Conservation (phyloP, 2,888 invertebrate species). For the Conchocele bisecta region DNA sequence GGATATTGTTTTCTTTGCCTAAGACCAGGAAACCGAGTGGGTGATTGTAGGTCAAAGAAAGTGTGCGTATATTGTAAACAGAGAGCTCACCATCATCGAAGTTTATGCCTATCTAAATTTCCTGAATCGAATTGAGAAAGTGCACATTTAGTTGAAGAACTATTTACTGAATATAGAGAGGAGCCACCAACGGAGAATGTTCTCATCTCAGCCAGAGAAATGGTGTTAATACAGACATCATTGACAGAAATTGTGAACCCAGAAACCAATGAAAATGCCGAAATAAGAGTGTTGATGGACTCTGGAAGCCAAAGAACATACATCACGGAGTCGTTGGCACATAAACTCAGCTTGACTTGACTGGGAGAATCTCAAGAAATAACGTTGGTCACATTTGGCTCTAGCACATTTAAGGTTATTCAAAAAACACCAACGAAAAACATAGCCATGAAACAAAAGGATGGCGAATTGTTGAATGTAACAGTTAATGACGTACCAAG, state of each 20-base stretch:
- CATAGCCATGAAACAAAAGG: not conserved
- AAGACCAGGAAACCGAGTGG: conserved; percentile 1
- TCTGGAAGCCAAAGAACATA: conserved; percentile 11
- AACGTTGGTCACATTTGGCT: conserved; percentile 1
- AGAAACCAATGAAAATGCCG: not conserved
- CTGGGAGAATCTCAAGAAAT: not conserved
- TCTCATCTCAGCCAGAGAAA: conserved; percentile 21
- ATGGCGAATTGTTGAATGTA: not conserved
- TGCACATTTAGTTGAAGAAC: conserved; percentile 1
- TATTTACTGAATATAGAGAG: not conserved
- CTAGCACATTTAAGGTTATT: not conserved
- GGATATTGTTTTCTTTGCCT: conserved; percentile 22
- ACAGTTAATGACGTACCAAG: not conserved
- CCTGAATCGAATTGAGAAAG: not conserved
- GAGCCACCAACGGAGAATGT: conserved; percentile 12
- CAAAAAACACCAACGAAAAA: not conserved
- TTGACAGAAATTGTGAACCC: conserved; percentile 10
- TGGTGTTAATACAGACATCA: conserved; percentile 30
- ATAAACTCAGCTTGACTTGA: not conserved
- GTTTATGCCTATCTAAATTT: conserved; percentile 24
- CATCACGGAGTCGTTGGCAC: not conserved
- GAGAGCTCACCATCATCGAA: conserved; percentile 23
- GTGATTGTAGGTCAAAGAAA: conserved; percentile 11
- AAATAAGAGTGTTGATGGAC: not conserved
- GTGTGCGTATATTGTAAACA: conserved; percentile 24